Conservation (phyloP, 2,888 invertebrate genomes). For the Pyrocoelia pectoralis region DNA sequence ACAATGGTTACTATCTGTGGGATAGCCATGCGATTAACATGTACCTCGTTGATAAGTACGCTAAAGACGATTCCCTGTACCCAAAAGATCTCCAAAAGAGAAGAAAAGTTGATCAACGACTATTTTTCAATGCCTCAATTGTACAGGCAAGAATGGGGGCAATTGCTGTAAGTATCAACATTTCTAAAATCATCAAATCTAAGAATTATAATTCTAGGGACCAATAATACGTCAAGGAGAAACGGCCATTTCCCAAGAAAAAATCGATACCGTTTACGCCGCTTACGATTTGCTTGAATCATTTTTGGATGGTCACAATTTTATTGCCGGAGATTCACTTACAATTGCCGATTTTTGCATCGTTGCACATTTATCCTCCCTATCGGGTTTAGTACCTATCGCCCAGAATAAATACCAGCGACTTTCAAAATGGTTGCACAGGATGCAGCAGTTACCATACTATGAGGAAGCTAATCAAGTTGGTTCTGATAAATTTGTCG, state of each 20-base stretch:
- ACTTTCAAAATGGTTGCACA: constrained; percentile 50
- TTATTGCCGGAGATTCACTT: constrained; percentile 62
- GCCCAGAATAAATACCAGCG: constrained; percentile 38
- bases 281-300: constrained; percentile 61
- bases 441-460: constrained; percentile 48
- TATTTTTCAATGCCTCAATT: constrained; percentile 64
- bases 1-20: constrained; percentile 62
- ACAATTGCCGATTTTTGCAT: constrained; percentile 65
- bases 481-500: constrained; percentile 27
- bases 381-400: constrained; percentile 50
- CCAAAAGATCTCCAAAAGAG: constrained; percentile 63
- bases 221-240: constrained; percentile 45
- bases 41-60: constrained; percentile 65
- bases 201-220: constrained; percentile 49
- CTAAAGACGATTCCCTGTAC: constrained; percentile 63
- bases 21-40: constrained; percentile 63
- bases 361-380: constrained; percentile 53
- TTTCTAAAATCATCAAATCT: too few species aligned
- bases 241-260: constrained; percentile 32
- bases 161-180: constrained; percentile 60
- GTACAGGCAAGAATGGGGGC: constrained; percentile 61
- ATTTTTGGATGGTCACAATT: constrained; percentile 60
- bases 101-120: constrained; percentile 63
- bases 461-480: constrained; percentile 37
- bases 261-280: constrained; percentile 45